Evolutionary conservation across 2,888 invertebrate species (phyloP), one percentile per base, ranked within the genome.

Genomic region (Lithophane ornitopus): DNA sequence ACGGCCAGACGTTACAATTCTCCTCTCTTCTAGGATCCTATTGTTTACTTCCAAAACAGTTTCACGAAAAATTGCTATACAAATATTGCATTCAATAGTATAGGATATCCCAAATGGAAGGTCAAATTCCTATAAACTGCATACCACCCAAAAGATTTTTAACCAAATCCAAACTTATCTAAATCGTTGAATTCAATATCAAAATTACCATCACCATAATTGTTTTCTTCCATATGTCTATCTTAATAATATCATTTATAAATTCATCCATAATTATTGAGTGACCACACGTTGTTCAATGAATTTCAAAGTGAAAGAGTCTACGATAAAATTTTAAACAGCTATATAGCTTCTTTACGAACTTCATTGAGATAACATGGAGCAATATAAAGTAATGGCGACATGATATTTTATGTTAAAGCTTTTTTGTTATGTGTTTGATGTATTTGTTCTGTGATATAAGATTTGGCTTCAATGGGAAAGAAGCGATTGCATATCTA

Each of bases 291-390:
- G 62, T 69, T 69, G 26, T 56, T 74, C 44, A 54, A 65, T 19
- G 52, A 58, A 58, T 62, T 19, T 59, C 52, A 16, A 74, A 81
- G 65, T 76, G 41, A 70, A 85, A 81, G 76, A 78, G 2, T 9
- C 49, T 46, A 59, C 73, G 59, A 84, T 84, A 73, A 85, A 82
- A 84, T 78, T 80, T 79, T 72, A 85, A 85, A 82, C 77, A 80
- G 61, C 77, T 44, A 74, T 71, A 52, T 11, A 76, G 39, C 66
- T 62, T 89, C 70, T 74, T 87, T 82, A 82, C 76, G 61, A 86
- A 85, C 81, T 82, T 80, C 79, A 85, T 89, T 88, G 69, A 85
- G 83, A 85, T 86, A 84, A 75, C 80, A 79, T 85, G 70, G 61
- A 75, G 69, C 77, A 61, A 82, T 82, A 74, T 65, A 76, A 72